A percentile compares a stretch with the other conserved stretches of the same genome.
These are phyloP conservation scores for Nixonia krombeini DNA, from an alignment of 1,140 invertebrate species.

Conservation along the genomic window DNA sequence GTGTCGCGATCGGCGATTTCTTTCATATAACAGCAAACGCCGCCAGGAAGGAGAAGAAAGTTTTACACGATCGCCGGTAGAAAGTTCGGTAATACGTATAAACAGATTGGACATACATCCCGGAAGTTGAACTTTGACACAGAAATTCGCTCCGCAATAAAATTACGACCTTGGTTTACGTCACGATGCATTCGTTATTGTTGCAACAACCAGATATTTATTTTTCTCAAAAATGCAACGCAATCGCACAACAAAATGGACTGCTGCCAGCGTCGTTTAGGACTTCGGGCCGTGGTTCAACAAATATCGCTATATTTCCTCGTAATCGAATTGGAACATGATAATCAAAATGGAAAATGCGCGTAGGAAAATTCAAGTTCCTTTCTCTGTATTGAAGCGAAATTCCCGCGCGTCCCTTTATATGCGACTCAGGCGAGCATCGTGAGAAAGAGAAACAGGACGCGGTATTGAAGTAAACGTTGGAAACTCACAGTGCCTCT, in stretches of 20 bases:
- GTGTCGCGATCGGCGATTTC: conserved; percentile 36
- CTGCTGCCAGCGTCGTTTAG: too few relatives aligned
- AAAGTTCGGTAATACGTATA: conserved; percentile 25
- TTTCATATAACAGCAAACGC: conserved; percentile 35
- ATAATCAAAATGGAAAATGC: not conserved
- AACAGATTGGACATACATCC: not conserved
- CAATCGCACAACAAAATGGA: too few relatives aligned
- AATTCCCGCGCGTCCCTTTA: conserved; percentile 19
- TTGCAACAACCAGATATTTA: too few relatives aligned
- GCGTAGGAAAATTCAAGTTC: conserved; percentile 15
- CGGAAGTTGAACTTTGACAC: conserved; percentile 37
- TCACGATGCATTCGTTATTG: too few relatives aligned
- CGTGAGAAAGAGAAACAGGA: conserved; percentile 42
- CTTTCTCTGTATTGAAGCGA: conserved; percentile 19
- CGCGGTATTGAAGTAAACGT: conserved; percentile 44
- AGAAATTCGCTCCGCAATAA: conserved; percentile 9
- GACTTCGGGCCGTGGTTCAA: too few relatives aligned
- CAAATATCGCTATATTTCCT: not conserved
- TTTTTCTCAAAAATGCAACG: too few relatives aligned
- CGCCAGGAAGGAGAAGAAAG: conserved; percentile 10
- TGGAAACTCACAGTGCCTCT: conserved; percentile 36
- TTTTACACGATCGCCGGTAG: conserved; percentile 15
- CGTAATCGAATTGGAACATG: not conserved
- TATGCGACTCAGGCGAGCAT: conserved; percentile 27
- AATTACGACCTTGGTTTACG: too few relatives aligned